Evolutionary conservation across 2,113 vertebrate genomes (phyloP).

Genomic region (Chloroceryle aenea): DNA sequence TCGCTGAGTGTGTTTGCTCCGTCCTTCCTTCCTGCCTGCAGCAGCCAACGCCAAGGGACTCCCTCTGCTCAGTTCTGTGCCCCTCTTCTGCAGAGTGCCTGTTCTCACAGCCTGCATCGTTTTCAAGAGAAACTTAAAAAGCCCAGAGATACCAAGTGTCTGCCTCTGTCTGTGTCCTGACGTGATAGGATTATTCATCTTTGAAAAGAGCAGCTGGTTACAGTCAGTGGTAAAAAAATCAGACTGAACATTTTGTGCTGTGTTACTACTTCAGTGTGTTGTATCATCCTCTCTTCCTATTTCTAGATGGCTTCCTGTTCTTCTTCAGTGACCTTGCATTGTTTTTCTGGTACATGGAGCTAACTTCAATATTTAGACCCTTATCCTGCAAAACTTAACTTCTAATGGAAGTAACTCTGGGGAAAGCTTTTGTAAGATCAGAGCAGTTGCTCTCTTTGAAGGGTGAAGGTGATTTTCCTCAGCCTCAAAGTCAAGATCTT

Average conservation of each 20-base stretch:
- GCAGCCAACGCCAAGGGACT: background rate
- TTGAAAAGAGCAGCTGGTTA: conserved; percentile 10
- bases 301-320: background rate
- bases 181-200: conserved; percentile 21
- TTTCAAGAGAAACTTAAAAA: conserved; percentile 22
- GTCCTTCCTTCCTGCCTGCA: background rate
- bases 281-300: background rate
- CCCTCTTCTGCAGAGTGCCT: background rate
- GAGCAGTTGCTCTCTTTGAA: background rate
- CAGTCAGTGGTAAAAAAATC: background rate
- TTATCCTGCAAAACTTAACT: background rate
- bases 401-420: background rate
- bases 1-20: background rate
- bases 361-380: background rate
- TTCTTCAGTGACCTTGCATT: background rate
- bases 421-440: background rate
- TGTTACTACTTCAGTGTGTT: background rate
- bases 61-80: background rate
- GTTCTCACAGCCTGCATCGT: background rate
- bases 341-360: background rate
- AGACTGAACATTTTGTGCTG: conserved; percentile 49
- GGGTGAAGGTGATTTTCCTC: background rate
- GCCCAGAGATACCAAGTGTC: background rate
- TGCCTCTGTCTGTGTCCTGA: background rate
- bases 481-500: background rate